Evolutionary conservation across 2,888 invertebrate species (phyloP).

Genomic region (Colletes collaris): DNA sequence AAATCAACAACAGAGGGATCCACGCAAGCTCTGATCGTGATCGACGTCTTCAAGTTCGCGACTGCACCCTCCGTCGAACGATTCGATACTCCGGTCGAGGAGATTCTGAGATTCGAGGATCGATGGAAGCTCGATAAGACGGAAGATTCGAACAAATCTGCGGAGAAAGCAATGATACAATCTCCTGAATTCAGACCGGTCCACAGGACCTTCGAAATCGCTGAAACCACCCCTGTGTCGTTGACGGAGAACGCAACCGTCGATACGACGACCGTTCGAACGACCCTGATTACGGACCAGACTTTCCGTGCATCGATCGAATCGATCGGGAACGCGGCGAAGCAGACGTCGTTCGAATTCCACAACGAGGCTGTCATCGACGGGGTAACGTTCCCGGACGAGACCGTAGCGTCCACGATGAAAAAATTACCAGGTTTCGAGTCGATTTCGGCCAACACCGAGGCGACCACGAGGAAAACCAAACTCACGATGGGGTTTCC

Average conservation of each 20-base stretch:
- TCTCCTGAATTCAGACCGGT: not conserved
- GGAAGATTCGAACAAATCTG: not conserved
- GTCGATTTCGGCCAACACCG: not conserved
- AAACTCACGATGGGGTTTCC: not conserved
- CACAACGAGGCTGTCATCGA: constrained; percentile 49
- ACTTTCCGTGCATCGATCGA: constrained; percentile 30
- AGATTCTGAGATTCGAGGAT: too few relatives aligned
- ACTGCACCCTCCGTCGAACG: not conserved
- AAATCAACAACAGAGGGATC: not conserved
- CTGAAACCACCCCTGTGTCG: not conserved
- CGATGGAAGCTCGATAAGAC: too few relatives aligned
- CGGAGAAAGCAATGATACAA: not conserved
- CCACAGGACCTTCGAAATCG: not conserved
- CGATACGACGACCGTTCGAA: not conserved
- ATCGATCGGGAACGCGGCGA: not conserved
- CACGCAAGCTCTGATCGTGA: constrained; percentile 32
- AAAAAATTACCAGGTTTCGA: not conserved
- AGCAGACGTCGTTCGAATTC: constrained; percentile 3
- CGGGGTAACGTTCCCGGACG: constrained; percentile 37
- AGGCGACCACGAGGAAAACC: not conserved
- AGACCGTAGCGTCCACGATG: constrained; percentile 13
- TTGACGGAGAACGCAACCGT: not conserved
- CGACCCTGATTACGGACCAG: constrained; percentile 44
- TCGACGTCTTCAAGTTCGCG: constrained; percentile 34
- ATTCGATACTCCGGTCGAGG: not conserved